Evolutionary conservation across 2,113 vertebrate species (phyloP).

Genomic region (Entomyzon cyanotis): DNA sequence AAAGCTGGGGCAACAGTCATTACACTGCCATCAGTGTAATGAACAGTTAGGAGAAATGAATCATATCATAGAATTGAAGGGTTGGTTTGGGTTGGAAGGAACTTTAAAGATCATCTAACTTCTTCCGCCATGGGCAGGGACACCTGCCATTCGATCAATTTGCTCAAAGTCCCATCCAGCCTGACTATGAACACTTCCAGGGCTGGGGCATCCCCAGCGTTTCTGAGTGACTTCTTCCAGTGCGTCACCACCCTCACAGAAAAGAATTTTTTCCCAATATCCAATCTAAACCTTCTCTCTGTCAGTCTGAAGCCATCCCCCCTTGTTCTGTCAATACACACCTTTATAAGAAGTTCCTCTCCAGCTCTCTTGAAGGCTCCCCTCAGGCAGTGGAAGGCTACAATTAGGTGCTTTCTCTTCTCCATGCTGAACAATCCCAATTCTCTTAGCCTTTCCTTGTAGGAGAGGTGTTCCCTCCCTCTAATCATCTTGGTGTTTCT

Average conservation of each 20-base stretch:
- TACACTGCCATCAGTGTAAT: background rate
- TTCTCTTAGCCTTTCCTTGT: no score
- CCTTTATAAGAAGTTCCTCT: no score
- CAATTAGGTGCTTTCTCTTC: no score
- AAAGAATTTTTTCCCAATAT: no score
- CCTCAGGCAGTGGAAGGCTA: no score
- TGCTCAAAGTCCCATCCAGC: background rate
- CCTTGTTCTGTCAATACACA: no score
- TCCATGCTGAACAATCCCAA: no score
- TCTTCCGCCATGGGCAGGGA: background rate
- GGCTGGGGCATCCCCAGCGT: background rate
- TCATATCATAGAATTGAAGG: background rate
- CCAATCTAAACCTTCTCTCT: no score
- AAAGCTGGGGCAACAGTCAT: background rate
- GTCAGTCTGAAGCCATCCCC: no score
- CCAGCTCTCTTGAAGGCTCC: no score
- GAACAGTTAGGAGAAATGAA: background rate
- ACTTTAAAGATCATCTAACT: background rate
- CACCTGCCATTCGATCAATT: background rate
- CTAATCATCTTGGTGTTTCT: no score
- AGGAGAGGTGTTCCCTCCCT: no score
- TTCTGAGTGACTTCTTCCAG: background rate
- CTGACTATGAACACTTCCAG: background rate
- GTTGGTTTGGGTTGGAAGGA: background rate
- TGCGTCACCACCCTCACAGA: background rate